Conservation (phyloP, 1,140 invertebrate species). For the Panagrolaimus sp. region DNA sequence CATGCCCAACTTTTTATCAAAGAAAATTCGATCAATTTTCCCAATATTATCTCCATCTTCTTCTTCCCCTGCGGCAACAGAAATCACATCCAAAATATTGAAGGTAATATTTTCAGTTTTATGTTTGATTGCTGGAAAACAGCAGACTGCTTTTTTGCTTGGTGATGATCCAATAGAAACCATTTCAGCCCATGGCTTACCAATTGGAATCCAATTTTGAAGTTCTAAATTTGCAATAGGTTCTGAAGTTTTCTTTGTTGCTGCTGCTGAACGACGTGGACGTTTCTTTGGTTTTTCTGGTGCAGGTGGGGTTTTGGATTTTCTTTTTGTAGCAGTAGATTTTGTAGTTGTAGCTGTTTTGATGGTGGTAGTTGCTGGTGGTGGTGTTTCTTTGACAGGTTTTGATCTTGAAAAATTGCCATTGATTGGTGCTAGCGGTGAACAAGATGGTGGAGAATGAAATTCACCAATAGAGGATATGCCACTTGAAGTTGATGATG, state of each 20-base stretch:
- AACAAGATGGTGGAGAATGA: no score
- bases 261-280: no score
- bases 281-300: no score
- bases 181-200: background rate
- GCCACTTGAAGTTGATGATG: no score
- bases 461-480: no score
- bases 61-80: background rate
- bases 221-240: background rate
- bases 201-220: background rate
- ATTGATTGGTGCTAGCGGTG: no score
- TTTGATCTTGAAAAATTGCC: no score
- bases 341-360: background rate
- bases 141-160: background rate
- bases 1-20: background rate
- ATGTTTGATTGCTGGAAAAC: background rate
- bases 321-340: background rate
- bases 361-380: no score
- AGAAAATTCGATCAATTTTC: background rate
- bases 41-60: background rate
- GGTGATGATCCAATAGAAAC: background rate
- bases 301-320: background rate
- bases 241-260: background rate
- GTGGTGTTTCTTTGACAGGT: background rate
- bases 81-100: background rate
- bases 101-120: background rate